Conservation (phyloP, 2,797 vertebrate genomes). For the Alauda arvensis region DNA sequence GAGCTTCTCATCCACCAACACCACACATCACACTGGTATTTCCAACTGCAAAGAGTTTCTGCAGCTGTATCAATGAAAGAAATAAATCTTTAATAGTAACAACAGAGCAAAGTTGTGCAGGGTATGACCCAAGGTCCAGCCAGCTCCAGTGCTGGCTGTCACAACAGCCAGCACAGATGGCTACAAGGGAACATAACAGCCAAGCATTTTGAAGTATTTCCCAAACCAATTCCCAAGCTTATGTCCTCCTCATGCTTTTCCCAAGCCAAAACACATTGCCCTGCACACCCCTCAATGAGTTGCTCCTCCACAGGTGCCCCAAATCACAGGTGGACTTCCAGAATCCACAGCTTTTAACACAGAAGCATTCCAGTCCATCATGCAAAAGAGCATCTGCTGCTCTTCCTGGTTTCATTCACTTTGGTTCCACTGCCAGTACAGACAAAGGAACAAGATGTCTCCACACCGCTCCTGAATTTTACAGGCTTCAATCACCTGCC, state of each 20-base stretch:
- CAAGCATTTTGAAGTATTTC: neutral
- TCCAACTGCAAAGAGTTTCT: neutral
- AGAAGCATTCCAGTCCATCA: neutral
- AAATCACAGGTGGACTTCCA: neutral
- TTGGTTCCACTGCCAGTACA: neutral
- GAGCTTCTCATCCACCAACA: neutral
- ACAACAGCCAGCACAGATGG: neutral
- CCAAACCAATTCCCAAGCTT: neutral
- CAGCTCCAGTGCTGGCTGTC: neutral
- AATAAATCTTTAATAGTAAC: neutral
- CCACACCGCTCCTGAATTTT: neutral
- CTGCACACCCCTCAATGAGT: accelerated
- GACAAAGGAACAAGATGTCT: neutral
- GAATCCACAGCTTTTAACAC: neutral
- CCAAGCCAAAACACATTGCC: neutral
- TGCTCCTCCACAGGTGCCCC: neutral
- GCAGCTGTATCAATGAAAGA: neutral
- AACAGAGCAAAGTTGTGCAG: neutral
- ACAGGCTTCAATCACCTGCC: neutral
- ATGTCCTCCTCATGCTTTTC: neutral
- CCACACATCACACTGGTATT: neutral
- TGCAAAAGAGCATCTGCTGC: neutral
- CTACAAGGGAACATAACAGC: neutral
- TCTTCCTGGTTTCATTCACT: neutral
- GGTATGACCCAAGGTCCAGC: neutral